Base-by-base conservation (phyloP, 64 coral and sea anemone species). In the Cladopsammia gracilis region DNA sequence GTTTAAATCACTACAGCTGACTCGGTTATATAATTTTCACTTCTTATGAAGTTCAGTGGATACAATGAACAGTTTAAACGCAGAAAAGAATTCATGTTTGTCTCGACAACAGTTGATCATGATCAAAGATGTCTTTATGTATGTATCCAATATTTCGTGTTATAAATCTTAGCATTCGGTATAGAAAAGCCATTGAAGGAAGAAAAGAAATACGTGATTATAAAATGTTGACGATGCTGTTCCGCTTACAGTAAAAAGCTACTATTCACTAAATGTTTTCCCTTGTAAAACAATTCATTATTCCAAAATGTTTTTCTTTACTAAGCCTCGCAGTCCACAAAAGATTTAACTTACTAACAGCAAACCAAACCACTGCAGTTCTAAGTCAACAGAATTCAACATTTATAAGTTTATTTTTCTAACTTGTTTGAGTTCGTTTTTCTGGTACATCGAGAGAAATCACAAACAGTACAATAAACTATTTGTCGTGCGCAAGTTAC, bases 371-470 rank as follows among this genome's bases (percentile, higher is more conserved):
- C 62, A 9, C 19, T 7, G 13, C 61, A 68, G 80, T 24, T 67
- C 19, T 78, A 87, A 83, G 92, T 98, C 96, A 97, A 97, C 88
- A 97, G 44, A 88, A 97, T 79, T 86, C 75, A 91, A 94, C 61
- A 97, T 91, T 91, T 87, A 97, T 97, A 89, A 94, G 96, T 97
- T 97, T 97, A 97, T 97, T 90, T 97, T 97, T 83, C 92, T 82
- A 91, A 97, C 88, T 97, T 97, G 92, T 97, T 97, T 97, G 96
- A 97, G 75, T 91, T 97, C 88, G 79, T 91, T 90, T 66, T 90
- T 73, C 57, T 82, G 66, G 88, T 91, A 83, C 80, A 94, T 73
- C 65, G 72, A 90, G 82, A 88, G 85, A 82, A 81, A 68, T 91
- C 88, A 19, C 72, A 97, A 98, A 98, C 96, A 98, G 70, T 71